A percentile compares a stretch with the other conserved stretches of the same genome.
phyloP scores from a whole-genome alignment of 2,113 vertebrate genomes.

The Apistogramma diplotaenia region DNA sequence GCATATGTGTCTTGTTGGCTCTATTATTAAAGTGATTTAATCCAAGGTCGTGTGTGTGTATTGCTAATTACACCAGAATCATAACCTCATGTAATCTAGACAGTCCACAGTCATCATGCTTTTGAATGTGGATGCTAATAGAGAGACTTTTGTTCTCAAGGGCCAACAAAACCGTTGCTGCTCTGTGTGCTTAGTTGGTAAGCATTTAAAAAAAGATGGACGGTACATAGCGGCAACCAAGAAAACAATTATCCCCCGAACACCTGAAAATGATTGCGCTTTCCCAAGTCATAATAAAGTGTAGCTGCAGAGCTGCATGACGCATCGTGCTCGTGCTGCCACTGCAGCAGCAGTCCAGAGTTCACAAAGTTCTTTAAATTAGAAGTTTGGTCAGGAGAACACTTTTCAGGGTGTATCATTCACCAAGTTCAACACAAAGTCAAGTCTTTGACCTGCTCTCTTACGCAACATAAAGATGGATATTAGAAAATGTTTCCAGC shows the following conservation, averaged over 20 bases:
- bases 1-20: background rate
- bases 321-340: background rate
- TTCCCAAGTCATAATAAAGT: background rate
- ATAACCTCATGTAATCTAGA: background rate
- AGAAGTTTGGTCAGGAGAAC: background rate
- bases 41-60: background rate
- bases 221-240: background rate
- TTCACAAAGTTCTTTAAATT: conserved; percentile 3
- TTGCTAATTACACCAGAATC: background rate
- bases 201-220: background rate
- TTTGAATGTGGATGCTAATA: background rate
- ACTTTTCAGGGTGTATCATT: conserved; percentile 10
- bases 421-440: conserved; percentile 3
- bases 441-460: conserved; percentile 12
- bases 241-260: conserved; percentile 13
- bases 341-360: background rate
- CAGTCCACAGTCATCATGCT: background rate
- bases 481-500: conserved; percentile 51
- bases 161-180: background rate
- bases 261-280: background rate
- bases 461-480: conserved; percentile 6
- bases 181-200: conserved; percentile 13
- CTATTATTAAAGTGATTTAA: background rate
- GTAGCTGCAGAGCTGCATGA: background rate
- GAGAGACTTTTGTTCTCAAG: background rate